phyloP scores from a whole-genome alignment of 2,113 vertebrate genomes.

The Falcunculus frontatus region DNA sequence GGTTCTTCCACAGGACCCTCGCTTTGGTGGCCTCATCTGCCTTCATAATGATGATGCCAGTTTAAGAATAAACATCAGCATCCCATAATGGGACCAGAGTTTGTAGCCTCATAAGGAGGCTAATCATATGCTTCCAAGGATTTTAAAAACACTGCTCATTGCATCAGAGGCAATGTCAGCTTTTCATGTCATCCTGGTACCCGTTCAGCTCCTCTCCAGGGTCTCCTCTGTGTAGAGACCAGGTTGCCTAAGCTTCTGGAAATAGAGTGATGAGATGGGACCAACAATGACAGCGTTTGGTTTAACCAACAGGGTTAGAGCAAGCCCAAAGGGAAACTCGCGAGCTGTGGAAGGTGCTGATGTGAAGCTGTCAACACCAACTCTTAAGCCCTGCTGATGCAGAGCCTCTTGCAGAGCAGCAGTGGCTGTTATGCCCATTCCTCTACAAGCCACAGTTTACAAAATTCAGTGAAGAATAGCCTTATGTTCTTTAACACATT shows the following conservation, averaged over 20 bases:
- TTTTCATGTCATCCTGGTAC: background rate
- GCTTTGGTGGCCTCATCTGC: background rate
- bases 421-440: background rate
- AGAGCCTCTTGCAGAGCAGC: background rate
- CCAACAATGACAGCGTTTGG: fast-evolving
- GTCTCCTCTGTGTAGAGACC: background rate
- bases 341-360: background rate
- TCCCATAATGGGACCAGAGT: background rate
- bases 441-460: background rate
- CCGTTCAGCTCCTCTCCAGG: background rate
- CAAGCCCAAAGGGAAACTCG: background rate
- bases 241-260: background rate
- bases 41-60: background rate
- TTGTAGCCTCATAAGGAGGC: background rate
- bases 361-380: background rate
- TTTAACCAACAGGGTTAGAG: fast-evolving
- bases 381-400: background rate
- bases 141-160: background rate
- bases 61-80: background rate
- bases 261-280: background rate
- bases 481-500: background rate
- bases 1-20: background rate
- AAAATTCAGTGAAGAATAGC: background rate
- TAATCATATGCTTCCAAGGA: background rate
- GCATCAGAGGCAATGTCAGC: background rate